Percentiles rank a stretch among this genome's conserved stretches.
Conservation (phyloP, 2,113 vertebrate species). For the Ahaetulla prasina region DNA sequence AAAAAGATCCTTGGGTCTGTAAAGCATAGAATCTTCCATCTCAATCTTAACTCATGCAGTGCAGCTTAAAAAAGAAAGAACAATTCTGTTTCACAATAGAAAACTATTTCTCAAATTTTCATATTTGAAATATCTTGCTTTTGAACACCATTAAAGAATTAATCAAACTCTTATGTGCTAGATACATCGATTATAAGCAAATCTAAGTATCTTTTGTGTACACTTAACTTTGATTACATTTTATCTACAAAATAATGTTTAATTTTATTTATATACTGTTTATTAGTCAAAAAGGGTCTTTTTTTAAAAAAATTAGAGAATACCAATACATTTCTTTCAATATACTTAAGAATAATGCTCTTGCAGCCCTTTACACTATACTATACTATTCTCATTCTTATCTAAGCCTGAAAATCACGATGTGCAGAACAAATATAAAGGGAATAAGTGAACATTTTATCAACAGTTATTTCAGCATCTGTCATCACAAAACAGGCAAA, state of each 20-base stretch:
- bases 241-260: background rate
- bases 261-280: background rate
- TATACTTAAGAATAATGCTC: constrained; percentile 2
- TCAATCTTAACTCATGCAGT: background rate
- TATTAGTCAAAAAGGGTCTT: background rate
- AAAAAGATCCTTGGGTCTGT: background rate
- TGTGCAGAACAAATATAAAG: constrained; percentile 27
- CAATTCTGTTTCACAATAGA: background rate
- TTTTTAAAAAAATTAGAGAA: background rate
- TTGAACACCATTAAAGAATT: constrained; percentile 26
- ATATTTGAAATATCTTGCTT: background rate
- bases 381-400: constrained; percentile 11
- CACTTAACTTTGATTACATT: constrained; percentile 34
- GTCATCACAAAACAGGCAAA: constrained; percentile 19
- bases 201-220: constrained; percentile 43
- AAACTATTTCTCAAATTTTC: background rate
- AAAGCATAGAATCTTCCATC: background rate
- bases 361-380: background rate
- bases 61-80: background rate
- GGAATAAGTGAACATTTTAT: constrained; percentile 44
- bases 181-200: constrained; percentile 11
- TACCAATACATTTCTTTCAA: background rate
- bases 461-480: constrained; percentile 26
- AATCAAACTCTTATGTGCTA: constrained; percentile 36
- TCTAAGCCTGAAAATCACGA: constrained; percentile 11